Base-by-base conservation (phyloP, 2,888 invertebrate species). In the Lasius fuliginosus region DNA sequence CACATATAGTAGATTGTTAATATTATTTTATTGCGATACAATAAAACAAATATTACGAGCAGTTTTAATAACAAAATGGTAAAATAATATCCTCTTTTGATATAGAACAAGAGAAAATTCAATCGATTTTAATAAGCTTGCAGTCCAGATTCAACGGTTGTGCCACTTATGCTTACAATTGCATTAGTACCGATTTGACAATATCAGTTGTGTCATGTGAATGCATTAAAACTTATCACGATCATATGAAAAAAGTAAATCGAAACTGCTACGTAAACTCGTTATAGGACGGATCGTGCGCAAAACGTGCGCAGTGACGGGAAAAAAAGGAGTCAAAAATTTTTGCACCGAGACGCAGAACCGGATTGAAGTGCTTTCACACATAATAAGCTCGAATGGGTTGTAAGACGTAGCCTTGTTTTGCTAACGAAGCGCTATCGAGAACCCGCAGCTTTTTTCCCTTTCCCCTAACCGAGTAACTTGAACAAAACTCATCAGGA, bases 401-500 rank as follows among this genome's bases (percentile, higher is more conserved):
- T 64, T 85, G 30, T 60, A 15, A 69, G 15, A 69, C n/a, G 27
- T 33, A 40, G 1, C n/a, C n/a, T 56, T 5, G 40, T 49, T 87
- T 56, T 5, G 40, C 56, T 87, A 86, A 87, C 56, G 33, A 65
- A 67, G 65, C n/a, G 49, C 62, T 49, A 69, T 83, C 65, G 49
- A 67, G 46, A 76, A 84, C 49, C 60, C 76, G 15, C 33, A 56
- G 42, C 15, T 73, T 30, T 73, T 40, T 84, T 85, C 83, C 82
- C 83, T 68, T 62, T 64, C 83, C 71, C n/a, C 4, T 58, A 27
- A 9, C 46, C 83, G 76, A 75, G 82, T 90, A 90, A 92, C 91
- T 91, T 91, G 88, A 90, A 86, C 88, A 87, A 86, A 89, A 89
- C 85, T 92, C 87, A 87, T 89, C 87, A 85, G 90, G 87, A 88